These are phyloP conservation scores for Oncorhynchus gorbuscha DNA, from an alignment of 2,113 vertebrate species.

Conservation along the genomic window DNA sequence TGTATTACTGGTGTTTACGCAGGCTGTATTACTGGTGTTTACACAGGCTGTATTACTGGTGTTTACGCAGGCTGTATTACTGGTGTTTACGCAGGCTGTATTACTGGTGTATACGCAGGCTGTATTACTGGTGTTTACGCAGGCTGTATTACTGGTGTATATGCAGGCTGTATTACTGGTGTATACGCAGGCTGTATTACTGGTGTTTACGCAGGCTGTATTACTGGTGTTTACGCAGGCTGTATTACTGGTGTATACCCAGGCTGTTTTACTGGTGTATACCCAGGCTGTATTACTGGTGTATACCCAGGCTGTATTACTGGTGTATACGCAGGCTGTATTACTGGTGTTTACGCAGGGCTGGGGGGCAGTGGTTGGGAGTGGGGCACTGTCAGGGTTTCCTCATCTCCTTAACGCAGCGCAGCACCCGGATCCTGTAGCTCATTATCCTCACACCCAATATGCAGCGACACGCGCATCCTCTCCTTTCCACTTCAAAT, in stretches of 20 bases:
- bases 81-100: too few relatives aligned
- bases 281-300: conserved; percentile 22
- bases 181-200: conserved; percentile 38
- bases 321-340: conserved; percentile 40
- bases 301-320: not conserved
- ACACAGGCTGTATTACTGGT: too few relatives aligned
- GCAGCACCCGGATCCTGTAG: not conserved
- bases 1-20: too few relatives aligned
- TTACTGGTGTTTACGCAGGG: conserved; percentile 12
- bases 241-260: conserved; percentile 15
- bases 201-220: conserved; percentile 40
- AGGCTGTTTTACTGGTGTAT: conserved; percentile 27
- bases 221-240: conserved; percentile 40
- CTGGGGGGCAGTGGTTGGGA: not conserved
- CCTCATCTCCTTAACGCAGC: not conserved
- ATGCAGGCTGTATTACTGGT: not conserved
- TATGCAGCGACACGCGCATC: conserved; percentile 58
- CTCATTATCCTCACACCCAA: conserved; percentile 53
- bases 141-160: conserved; percentile 18
- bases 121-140: too few relatives aligned
- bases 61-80: too few relatives aligned
- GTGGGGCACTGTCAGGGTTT: too few relatives aligned
- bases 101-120: too few relatives aligned
- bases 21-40: too few relatives aligned
- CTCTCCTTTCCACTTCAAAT: conserved; percentile 44